Evolutionary conservation across 2,797 vertebrate species (phyloP).

Genomic region (Xyrichtys novacula): DNA sequence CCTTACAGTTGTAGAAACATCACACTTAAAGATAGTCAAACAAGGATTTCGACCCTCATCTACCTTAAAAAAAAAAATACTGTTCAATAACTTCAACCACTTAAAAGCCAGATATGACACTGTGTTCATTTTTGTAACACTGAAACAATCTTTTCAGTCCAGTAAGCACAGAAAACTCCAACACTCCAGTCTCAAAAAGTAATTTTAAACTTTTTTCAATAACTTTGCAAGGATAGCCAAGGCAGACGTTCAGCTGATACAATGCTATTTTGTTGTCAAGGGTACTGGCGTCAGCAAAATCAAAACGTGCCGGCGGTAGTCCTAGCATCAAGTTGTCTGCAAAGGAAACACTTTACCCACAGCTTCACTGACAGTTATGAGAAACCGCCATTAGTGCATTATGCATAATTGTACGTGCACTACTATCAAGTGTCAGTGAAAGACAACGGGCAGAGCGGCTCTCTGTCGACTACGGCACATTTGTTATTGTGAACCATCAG

Average conservation of each 20-base stretch:
- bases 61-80: conserved; percentile 28
- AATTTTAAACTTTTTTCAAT: conserved; percentile 68
- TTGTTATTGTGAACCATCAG: conserved; percentile 94
- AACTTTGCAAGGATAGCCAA: conserved; percentile 84
- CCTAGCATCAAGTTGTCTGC: conserved; percentile 92
- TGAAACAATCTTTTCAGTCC: conserved; percentile 13
- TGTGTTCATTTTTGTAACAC: conserved; percentile 8
- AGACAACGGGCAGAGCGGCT: conserved; percentile 90
- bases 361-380: conserved; percentile 95
- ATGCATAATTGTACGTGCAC: conserved; percentile 97
- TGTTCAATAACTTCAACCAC: conserved; percentile 19
- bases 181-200: conserved; percentile 43
- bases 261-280: conserved; percentile 95
- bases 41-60: conserved; percentile 14
- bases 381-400: conserved; percentile 96
- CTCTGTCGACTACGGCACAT: conserved; percentile 90
- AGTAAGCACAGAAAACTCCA: conserved; percentile 38
- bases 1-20: conserved; percentile 46
- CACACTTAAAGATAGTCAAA: conserved; percentile 47
- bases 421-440: conserved; percentile 92
- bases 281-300: conserved; percentile 95
- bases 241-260: conserved; percentile 89
- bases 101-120: conserved; percentile 7
- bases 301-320: conserved; percentile 88
- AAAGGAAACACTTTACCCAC: conserved; percentile 92